Base-by-base conservation (phyloP, 2,888 invertebrate genomes). In the Galerucella pusilla region DNA sequence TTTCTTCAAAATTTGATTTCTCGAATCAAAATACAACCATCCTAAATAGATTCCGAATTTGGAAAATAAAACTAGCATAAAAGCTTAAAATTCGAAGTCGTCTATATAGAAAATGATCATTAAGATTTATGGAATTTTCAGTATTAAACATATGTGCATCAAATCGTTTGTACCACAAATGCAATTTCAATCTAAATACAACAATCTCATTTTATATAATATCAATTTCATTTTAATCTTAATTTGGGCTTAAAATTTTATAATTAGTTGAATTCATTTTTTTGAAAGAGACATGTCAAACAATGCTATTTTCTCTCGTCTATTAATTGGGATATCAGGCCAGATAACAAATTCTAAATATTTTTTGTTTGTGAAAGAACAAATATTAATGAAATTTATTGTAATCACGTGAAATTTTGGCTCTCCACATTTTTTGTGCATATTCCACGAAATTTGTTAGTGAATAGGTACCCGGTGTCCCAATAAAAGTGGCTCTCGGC, bases 11-110 rank as follows among this genome's bases (percentile, higher is more conserved):
- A 6, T 52, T 52, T 52, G 52, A 52, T n/a, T 7, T 52, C 6
- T 52, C 52, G n/a, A n/a, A 52, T n/a, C 35, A 42, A 52, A 52
- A 52, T 52, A 52, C 52, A 57, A 57, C 57, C 16, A 57, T 20
- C 16, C 1, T 16, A 57, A 20, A 57, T 57, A 57, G 52, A n/a
- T 6, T 14, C 20, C 20, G 20, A 20, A 57, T 57, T 57, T 57
- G 20, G 57, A 20, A 20, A 20, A 57, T 57, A 57, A 57, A 20
- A 20, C 20, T 20, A 57, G n/a, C 57, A 16, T 57, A 57, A 57
- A 9, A 57, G n/a, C 57, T 57, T 57, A 57, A 57, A 16, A 57
- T 57, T 57, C 57, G n/a, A 20, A 52, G 7, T 52, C 52, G 52
- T 52, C n/a, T 20, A 57, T 11, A 49, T 11, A 57, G 10, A 57